Evolutionary conservation across 2,113 vertebrate genomes (phyloP).

Genomic region (Microcebus griseorufus): DNA sequence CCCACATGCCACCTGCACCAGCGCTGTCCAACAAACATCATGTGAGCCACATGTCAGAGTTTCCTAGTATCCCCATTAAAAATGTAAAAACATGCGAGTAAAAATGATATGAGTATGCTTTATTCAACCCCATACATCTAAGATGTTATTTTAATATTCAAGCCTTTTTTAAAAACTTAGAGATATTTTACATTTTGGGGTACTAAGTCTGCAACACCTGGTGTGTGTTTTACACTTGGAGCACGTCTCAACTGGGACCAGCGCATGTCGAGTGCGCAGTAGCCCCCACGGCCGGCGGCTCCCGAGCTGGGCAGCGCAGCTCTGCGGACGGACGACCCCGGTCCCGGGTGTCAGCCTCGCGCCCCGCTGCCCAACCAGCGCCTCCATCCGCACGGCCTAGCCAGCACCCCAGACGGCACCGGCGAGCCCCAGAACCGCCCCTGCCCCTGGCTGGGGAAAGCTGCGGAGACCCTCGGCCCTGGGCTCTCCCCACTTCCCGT

Average conservation of each 20-base stretch:
- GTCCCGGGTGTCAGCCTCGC: accelerated
- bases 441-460: neutral
- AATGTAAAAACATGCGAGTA: neutral
- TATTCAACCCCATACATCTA: neutral
- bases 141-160: neutral
- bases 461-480: neutral
- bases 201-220: no score
- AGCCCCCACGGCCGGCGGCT: neutral
- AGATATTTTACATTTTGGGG: neutral
- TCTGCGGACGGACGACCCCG: neutral
- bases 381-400: neutral
- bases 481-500: accelerated
- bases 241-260: neutral
- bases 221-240: neutral
- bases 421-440: no score
- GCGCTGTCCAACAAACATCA: neutral
- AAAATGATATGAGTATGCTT: neutral
- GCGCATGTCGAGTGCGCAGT: no score
- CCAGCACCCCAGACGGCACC: neutral
- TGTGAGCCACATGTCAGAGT: neutral
- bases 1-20: neutral
- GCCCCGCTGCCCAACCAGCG: accelerated
- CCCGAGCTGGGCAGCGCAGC: accelerated
- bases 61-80: neutral
- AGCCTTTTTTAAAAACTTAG: neutral